These are phyloP conservation scores for Fragum whitleyi DNA, from an alignment of 2,888 invertebrate genomes.

Conservation along the genomic window DNA sequence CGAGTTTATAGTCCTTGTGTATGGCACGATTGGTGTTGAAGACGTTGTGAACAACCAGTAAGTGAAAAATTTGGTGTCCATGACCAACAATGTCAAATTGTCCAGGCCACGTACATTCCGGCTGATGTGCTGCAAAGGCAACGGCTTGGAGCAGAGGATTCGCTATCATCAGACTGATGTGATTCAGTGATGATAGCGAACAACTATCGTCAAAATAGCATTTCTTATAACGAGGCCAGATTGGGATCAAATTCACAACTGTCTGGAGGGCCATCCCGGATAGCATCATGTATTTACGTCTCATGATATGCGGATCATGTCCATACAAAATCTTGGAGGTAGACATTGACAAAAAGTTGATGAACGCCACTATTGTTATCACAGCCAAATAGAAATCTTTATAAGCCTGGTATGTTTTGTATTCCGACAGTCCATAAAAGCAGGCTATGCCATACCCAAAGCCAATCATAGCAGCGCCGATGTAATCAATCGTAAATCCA, in stretches of 20 bases:
- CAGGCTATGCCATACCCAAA: constrained; percentile 63
- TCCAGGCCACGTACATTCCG: constrained; percentile 76
- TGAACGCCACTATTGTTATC: constrained; percentile 52
- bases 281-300: constrained; percentile 66
- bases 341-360: constrained; percentile 61
- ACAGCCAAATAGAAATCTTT: constrained; percentile 51
- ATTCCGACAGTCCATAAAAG: constrained; percentile 61
- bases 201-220: constrained; percentile 57
- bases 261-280: constrained; percentile 57
- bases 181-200: constrained; percentile 60
- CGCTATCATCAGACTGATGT: constrained; percentile 41
- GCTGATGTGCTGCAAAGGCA: constrained; percentile 73
- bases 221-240: constrained; percentile 55
- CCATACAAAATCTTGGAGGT: constrained; percentile 64
- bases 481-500: constrained; percentile 69
- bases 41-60: constrained; percentile 60
- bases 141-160: constrained; percentile 60
- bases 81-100: constrained; percentile 77
- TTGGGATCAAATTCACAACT: constrained; percentile 52
- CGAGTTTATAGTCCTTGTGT: constrained; percentile 46
- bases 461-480: constrained; percentile 63
- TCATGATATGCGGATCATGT: constrained; percentile 64
- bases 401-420: constrained; percentile 41
- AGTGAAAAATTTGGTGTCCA: constrained; percentile 71
- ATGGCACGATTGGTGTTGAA: constrained; percentile 54